These are phyloP conservation scores for Kuschelorhynchus macadamiae DNA, from an alignment of 2,888 invertebrate genomes.

Conservation along the genomic window DNA sequence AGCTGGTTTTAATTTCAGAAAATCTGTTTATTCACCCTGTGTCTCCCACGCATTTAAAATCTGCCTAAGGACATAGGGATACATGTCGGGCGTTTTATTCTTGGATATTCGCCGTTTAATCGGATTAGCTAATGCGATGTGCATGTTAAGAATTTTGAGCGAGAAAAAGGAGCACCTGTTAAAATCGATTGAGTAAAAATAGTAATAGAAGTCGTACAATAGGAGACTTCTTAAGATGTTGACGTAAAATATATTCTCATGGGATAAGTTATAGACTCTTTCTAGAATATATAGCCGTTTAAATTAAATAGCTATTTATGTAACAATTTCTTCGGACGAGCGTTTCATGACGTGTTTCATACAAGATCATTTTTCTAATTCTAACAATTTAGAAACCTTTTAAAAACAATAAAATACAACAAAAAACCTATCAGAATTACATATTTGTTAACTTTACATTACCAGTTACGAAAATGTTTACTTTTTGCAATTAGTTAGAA, in stretches of 20 bases:
- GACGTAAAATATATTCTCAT: not conserved
- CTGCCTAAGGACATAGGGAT: constrained; percentile 31
- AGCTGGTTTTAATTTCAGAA: constrained; percentile 49
- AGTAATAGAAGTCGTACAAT: not conserved
- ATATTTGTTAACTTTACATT: too few species aligned
- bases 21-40: constrained; percentile 65
- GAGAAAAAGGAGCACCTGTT: constrained; percentile 9
- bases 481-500: too few species aligned
- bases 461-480: too few species aligned
- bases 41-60: constrained; percentile 64
- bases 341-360: too few species aligned
- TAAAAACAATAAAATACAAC: too few species aligned
- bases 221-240: not conserved
- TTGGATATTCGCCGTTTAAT: constrained; percentile 31
- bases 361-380: too few species aligned
- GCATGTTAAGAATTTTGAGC: constrained; percentile 33
- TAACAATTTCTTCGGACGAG: too few species aligned
- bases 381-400: too few species aligned
- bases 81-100: constrained; percentile 45
- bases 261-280: too few species aligned
- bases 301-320: too few species aligned
- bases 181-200: not conserved
- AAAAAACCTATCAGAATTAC: too few species aligned
- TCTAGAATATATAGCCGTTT: too few species aligned
- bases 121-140: constrained; percentile 46